Percentiles rank a stretch among this genome's conserved stretches.
Conservation (phyloP, 2,888 invertebrate genomes). For the Pachliopta kotzebuea region DNA sequence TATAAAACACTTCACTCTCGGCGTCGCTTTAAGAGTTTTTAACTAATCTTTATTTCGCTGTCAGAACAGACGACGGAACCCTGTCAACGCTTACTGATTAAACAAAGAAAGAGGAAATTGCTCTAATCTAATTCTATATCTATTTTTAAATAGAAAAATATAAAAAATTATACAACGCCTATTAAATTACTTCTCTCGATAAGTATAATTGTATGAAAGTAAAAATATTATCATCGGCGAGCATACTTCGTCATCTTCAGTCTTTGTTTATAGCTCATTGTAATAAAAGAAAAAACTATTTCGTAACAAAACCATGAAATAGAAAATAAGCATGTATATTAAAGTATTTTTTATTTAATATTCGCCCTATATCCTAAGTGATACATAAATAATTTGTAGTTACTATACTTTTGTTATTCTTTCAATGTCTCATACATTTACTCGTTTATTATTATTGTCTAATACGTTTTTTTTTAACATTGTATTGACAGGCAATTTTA, state of each 20-base stretch:
- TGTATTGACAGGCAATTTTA: background rate
- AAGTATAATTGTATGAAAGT: background rate
- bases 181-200: background rate
- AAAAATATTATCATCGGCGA: background rate
- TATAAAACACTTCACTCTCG: conserved; percentile 5
- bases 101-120: conserved; percentile 22
- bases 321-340: too few species aligned
- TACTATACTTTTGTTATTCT: background rate
- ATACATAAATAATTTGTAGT: too few species aligned
- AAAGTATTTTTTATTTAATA: too few species aligned
- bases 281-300: too few species aligned
- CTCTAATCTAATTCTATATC: conserved; percentile 2
- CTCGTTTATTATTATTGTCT: too few species aligned
- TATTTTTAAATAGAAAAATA: background rate
- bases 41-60: conserved; percentile 22
- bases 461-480: background rate
- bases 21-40: conserved; percentile 21
- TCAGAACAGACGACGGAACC: conserved; percentile 6
- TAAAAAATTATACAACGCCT: conserved; percentile 1
- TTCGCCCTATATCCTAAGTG: too few species aligned
- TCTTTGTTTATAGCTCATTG: too few species aligned
- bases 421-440: background rate
- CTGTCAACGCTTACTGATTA: conserved; percentile 7
- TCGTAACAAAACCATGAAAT: too few species aligned
- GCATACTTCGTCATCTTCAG: too few species aligned